Evolutionary conservation across 2,113 vertebrate genomes (phyloP), one percentile per base, ranked within the genome.

Genomic region (Albula glossodonta): DNA sequence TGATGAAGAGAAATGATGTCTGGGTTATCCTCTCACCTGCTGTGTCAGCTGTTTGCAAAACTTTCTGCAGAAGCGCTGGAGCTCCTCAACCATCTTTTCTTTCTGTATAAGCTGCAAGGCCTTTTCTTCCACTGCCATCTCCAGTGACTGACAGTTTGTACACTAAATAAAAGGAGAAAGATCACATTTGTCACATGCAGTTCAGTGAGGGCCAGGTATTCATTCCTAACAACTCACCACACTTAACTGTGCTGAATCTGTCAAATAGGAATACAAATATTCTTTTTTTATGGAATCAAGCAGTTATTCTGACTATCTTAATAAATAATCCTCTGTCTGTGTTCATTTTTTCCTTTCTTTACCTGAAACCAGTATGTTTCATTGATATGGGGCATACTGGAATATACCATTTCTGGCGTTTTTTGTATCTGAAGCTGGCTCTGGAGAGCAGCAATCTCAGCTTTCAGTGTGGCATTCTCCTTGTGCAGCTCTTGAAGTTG

Each of bases 401-500:
- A 82, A 60, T 48, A 7, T 81, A 91, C 89, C 84, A 88, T 84
- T 87, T 85, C 80, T 7, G 84, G 83, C 60, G 3, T 13, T 22
- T 31, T 70, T 63, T 87, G 70, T 78, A 53, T 87, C 80, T 83
- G 86, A 51, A 87, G 41, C 83, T 89, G 85, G 83, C 25, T 83
- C 63, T 86, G 81, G 57, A 90, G 87, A 78, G 79, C 60, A 7
- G 50, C 63, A 63, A 79, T 60, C 83, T 91, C 82, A 11, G 87
- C 87, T 53, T 81, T 79, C 19, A 89, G 74, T 50, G 31, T 70
- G 22, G n/a, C 84, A 77, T 88, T 9, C 63, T 92, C 91, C 83
- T 87, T 90, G 63, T 74, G 85, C 11, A 87, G 60, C 80, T 89
- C 89, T 60, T 88, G 80, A 25, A 88, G 83, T 80, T 92, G 90